Conservation (phyloP, 2,888 invertebrate species). For the Monoplex corrugatus region DNA sequence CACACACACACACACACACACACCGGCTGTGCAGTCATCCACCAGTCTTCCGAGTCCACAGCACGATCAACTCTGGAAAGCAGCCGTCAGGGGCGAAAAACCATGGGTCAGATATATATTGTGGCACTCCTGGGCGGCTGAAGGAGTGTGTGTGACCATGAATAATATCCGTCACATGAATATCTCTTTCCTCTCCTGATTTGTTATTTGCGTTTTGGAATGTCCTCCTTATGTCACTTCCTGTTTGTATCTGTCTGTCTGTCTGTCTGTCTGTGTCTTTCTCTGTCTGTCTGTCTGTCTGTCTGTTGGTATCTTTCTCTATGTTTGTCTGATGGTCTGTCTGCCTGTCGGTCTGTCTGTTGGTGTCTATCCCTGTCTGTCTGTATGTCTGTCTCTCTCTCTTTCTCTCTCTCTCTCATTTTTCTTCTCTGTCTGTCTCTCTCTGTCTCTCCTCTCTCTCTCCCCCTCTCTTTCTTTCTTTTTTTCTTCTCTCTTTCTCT, state of each 20-base stretch:
- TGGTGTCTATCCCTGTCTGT: not conserved
- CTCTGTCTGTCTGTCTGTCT: constrained; percentile 27
- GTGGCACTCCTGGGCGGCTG: too few species aligned
- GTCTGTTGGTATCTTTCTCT: not conserved
- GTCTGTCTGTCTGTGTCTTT: not conserved
- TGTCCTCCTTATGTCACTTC: not conserved
- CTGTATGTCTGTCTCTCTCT: not conserved
- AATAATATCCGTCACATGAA: too few species aligned
- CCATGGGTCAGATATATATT: too few species aligned
- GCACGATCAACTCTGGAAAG: too few species aligned
- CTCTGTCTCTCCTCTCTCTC: not conserved
- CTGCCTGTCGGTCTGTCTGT: too few species aligned
- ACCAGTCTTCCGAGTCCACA: too few species aligned
- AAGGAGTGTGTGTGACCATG: too few species aligned
- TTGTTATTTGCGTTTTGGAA: not conserved
- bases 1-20: too few species aligned
- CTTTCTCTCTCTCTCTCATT: not conserved
- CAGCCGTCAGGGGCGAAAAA: too few species aligned
- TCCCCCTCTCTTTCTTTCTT: constrained; percentile 3
- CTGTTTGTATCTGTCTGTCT: not conserved
- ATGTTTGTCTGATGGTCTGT: not conserved
- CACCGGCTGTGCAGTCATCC: too few species aligned
- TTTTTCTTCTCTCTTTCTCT: not conserved
- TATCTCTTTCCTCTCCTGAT: not conserved
- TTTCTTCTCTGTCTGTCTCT: not conserved